Evolutionary conservation across 1,140 invertebrate species (phyloP).

Genomic region (Lepidotrigona ventralis): DNA sequence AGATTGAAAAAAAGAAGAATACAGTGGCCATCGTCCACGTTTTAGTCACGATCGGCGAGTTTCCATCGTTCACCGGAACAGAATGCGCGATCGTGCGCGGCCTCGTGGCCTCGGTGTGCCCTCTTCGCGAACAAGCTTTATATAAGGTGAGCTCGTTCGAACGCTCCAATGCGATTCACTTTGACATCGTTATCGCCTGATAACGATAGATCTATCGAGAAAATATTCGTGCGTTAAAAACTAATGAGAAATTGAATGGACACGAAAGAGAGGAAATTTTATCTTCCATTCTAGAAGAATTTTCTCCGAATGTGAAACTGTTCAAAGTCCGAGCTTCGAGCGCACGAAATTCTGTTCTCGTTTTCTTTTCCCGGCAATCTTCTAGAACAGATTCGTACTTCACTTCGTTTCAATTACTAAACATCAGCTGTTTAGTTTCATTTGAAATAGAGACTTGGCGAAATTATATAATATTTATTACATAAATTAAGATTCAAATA

Average conservation of each 20-base stretch:
- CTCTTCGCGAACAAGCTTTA: background rate
- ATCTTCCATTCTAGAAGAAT: background rate
- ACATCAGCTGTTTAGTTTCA: too few relatives aligned
- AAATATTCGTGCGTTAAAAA: background rate
- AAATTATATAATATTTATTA: too few relatives aligned
- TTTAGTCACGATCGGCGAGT: conserved; percentile 60
- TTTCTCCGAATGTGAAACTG: too few relatives aligned
- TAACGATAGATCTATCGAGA: background rate
- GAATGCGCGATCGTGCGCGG: conserved; percentile 37
- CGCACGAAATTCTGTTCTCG: too few relatives aligned
- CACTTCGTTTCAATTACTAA: too few relatives aligned
- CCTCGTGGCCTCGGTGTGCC: background rate
- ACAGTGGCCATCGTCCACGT: conserved; percentile 19
- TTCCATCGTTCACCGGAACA: conserved; percentile 56
- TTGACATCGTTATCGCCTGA: background rate
- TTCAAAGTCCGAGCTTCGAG: too few relatives aligned
- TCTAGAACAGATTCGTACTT: too few relatives aligned
- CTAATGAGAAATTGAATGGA: background rate
- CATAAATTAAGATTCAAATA: too few relatives aligned
- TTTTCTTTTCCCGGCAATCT: too few relatives aligned
- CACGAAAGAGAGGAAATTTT: background rate
- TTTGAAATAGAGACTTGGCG: too few relatives aligned
- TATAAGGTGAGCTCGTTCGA: conserved; percentile 1
- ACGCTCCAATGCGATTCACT: background rate
- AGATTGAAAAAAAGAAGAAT: conserved; percentile 49